Evolutionary conservation across 2,888 invertebrate genomes (phyloP), one percentile per base, ranked within the genome.

Genomic region (Halocaridina rubra): DNA sequence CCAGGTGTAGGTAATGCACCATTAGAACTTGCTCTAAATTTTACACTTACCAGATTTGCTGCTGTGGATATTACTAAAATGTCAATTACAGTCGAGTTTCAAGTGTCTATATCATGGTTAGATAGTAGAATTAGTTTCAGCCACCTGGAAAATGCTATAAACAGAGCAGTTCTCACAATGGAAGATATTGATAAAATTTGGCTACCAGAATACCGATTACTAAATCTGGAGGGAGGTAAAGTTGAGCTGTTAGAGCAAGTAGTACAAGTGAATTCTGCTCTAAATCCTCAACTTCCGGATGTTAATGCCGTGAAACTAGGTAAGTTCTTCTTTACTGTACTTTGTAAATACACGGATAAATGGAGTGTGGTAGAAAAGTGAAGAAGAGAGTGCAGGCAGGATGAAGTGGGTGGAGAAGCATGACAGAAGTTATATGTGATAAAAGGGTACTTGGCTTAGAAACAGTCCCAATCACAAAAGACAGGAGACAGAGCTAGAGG

Each of bases 251-350:
- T 74, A 10, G 24, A 74, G 24, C 39, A 74, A 46, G 22, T 27
- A n/a, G 53, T 74, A 13, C 46, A 22, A 22, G 46, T 74, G 19
- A 24, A 33, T 16, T 39, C 74, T 16, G 74, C 74, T 3, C n/a
- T 7, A 19, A 39, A 53, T 24, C 74, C 74, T 2, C 22, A 46
- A 46, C 74, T 46, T 53, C 74, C 74, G 8, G 27, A 74, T 46
- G 39, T 46, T 13, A 74, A 74, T 46, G 46, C 33, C 13, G 74
- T 74, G n/a, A 74, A 74, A 39, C 39, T 74, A 53, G 74, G 74
- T 74, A 27, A 53, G 74, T 74, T 39, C 4, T 69, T 27, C 10
- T 19, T 4, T 13, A 10, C n/a, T n/a, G n/a, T n/a, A n/a, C n/a
- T 69, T 16, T 27, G 3, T 16, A 24, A 22, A 24, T 24, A 67